Evolutionary conservation across 1,140 invertebrate genomes (phyloP).

Genomic region (Asobara japonica): DNA sequence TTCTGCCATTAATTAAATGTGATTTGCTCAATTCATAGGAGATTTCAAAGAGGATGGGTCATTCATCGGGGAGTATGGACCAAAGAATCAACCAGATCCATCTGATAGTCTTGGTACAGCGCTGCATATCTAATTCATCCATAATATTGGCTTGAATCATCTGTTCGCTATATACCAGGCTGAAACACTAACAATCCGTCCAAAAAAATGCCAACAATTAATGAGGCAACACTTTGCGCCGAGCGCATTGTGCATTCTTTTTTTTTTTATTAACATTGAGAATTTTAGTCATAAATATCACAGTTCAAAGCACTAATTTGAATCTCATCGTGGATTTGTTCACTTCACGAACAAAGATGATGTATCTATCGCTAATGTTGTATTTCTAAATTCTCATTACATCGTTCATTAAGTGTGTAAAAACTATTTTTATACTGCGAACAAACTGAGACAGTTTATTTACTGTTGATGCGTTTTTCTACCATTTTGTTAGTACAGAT

Average conservation of each 20-base stretch:
- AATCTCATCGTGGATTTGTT: too few relatives aligned
- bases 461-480: conserved; percentile 8
- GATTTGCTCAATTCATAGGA: conserved; percentile 68
- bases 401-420: background rate
- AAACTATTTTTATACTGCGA: background rate
- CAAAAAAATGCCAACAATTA: too few relatives aligned
- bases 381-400: background rate
- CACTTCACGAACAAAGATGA: too few relatives aligned
- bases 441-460: background rate
- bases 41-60: conserved; percentile 98
- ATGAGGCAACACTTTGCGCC: conserved; percentile 48
- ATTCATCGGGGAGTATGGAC: conserved; percentile 96
- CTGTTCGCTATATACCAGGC: background rate
- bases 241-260: too few relatives aligned
- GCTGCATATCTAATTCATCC: conserved; percentile 71
- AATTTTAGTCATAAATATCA: too few relatives aligned
- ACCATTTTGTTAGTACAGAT: background rate
- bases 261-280: too few relatives aligned
- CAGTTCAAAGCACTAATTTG: too few relatives aligned
- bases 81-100: conserved; percentile 72
- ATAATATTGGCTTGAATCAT: background rate
- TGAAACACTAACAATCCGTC: background rate
- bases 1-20: too few relatives aligned
- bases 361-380: background rate
- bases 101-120: conserved; percentile 68